Base-by-base conservation (phyloP, 1,140 invertebrate genomes). In the Pseudomyrmex sp. region DNA sequence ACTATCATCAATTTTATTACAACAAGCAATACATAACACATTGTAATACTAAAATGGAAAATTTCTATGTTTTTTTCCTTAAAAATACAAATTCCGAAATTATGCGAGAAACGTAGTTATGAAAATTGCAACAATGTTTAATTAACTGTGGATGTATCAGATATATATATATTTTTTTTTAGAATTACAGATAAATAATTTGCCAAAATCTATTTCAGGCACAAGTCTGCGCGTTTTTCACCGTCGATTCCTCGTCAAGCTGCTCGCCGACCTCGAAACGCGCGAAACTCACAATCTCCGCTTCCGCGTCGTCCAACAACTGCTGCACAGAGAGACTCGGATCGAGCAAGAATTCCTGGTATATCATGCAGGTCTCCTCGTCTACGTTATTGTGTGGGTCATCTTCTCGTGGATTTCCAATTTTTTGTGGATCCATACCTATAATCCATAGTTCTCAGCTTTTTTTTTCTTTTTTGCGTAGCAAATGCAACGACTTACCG, bases 291-390 rank as follows among this genome's bases (percentile, higher is more conserved):
- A 97, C 72, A 46, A 98, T 93, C 91, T 96, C 94, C 1, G 97
- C 92, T 84, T 96, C 94, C 90, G 97, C 95, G 79, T 96, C 95
- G 48, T 96, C 91, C 20, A 98, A 90, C 18, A 98, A 94, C 76
- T 98, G 96, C 35, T 96, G 95, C 1, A 99, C 96, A 7, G 95
- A 97, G 8, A 96, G 89, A 65, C 94, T 95, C 2, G 97, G 95
- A 92, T 99, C 97, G 4, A 98, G 90, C n/a, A 99, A 93, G 92
- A 97, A 99, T 90, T 98, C 98, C 94, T 99, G 98, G 92, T 96
- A 96, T 68, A 99, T 96, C 72, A 99, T 95, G 88, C 95, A 96
- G 1, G 94, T 95, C 94, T 98, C 97, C 23, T 97, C 96, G 86
- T 97, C 96, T 70, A 95, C 89, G 89, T 96, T 95, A 77, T 95